Base-by-base conservation (phyloP, 1,140 invertebrate genomes). In the Odontomachus brunneus region DNA sequence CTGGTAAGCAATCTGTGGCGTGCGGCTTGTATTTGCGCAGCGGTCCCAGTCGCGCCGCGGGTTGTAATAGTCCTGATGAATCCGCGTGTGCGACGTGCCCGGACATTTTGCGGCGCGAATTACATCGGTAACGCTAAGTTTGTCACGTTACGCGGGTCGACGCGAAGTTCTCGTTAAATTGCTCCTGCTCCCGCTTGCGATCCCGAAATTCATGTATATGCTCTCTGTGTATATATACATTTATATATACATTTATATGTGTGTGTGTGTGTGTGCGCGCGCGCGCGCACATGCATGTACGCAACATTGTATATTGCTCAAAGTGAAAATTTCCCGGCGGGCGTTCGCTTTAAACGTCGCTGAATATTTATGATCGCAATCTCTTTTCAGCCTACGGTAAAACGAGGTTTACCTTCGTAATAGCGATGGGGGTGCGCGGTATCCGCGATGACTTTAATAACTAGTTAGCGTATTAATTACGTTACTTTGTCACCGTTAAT, bases 351-450 rank as follows among this genome's bases (percentile, higher is more conserved):
- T 80, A 80, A 80, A 69, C 33, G 53, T 57, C 65, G 22, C 75
- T 80, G 75, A 80, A 80, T 80, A 80, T 80, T 80, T 80, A 80
- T 80, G 75, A 80, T 80, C 63, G 17, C 75, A 80, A 80, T 80
- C 75, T 80, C 75, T 80, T 80, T 80, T 71, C 75, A 80, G 65
- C 75, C 65, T 80, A 80, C 65, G 22, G 17, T 69, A 57, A 80
- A 80, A 80, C 75, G 75, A 80, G 65, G 75, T 80, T 80, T 80
- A 71, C 75, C 65, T 67, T 24, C 22, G 53, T 80, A 71, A 80
- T 69, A 57, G 75, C 65, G 75, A 71, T 44, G 33, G 29, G 49
- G 9, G 60, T 22, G 17, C 75, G 51, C 24, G 22, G 63, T 33
- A 33, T 57, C 44, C 57, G 51, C 75, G 65, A 80, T 80, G 65